Evolutionary conservation across 1,140 invertebrate genomes (phyloP).

Genomic region (Elysia chlorotica): DNA sequence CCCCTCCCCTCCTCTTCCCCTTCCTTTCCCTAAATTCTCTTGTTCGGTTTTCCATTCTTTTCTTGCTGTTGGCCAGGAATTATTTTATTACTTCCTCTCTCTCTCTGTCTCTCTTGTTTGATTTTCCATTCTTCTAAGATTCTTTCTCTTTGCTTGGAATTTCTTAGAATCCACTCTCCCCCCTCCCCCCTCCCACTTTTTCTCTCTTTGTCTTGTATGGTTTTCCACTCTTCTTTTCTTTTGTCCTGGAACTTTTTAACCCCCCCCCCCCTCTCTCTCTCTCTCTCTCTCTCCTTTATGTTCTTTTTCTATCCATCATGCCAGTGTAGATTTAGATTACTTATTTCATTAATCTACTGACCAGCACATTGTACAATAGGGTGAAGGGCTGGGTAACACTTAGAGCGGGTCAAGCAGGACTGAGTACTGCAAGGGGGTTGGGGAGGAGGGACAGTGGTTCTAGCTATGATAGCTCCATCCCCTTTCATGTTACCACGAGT

Average conservation of each 20-base stretch:
- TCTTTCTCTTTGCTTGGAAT: not conserved
- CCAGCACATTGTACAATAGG: not conserved
- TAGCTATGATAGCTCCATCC: not conserved
- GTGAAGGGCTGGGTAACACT: not conserved
- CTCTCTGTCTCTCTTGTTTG: not conserved
- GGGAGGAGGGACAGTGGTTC: not conserved
- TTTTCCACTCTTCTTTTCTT: not conserved
- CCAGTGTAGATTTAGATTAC: too few relatives aligned
- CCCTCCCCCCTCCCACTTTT: not conserved
- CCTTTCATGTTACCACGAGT: too few relatives aligned
- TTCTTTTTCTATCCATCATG: not conserved
- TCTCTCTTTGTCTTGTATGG: not conserved
- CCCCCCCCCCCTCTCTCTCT: not conserved
- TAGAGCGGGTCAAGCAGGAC: not conserved
- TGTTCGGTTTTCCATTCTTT: not conserved
- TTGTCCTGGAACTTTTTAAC: not conserved
- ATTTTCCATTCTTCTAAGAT: not conserved
- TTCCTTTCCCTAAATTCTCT: not conserved
- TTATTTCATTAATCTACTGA: not conserved
- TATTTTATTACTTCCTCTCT: not conserved
- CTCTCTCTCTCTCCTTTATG: not conserved
- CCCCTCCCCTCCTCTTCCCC: conserved; percentile 1
- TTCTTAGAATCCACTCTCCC: not conserved
- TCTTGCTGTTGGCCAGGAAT: not conserved
- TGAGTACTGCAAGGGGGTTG: not conserved